phyloP scores from a whole-genome alignment of 2,797 vertebrate species.

The Cottoperca gobio region DNA sequence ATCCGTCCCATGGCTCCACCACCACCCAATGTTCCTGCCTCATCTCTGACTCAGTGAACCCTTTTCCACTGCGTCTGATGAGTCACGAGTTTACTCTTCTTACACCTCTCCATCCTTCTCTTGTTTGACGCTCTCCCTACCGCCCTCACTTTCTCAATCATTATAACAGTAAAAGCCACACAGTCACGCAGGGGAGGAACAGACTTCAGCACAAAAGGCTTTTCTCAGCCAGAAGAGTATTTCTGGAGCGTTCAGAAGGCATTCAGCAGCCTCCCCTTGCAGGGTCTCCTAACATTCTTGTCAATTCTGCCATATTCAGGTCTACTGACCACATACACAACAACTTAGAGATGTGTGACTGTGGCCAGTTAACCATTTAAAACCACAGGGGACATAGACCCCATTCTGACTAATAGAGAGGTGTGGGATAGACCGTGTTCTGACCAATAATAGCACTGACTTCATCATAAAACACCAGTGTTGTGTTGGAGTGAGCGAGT shows the following conservation, averaged over 20 bases:
- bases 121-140: conserved; percentile 31
- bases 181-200: conserved; percentile 40
- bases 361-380: conserved; percentile 13
- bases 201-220: conserved; percentile 32
- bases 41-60: conserved; percentile 78
- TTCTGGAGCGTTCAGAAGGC: conserved; percentile 44
- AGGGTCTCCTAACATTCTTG: conserved; percentile 14
- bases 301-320: conserved; percentile 11
- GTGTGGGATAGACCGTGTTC: not conserved
- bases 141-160: conserved; percentile 60
- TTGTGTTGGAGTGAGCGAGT: conserved; percentile 18
- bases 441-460: conserved; percentile 7
- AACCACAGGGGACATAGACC: not conserved
- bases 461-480: conserved; percentile 8
- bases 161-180: conserved; percentile 53
- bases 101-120: conserved; percentile 64
- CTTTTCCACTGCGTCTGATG: conserved; percentile 68
- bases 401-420: not conserved
- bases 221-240: conserved; percentile 50
- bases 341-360: conserved; percentile 1
- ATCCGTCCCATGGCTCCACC: conserved; percentile 60
- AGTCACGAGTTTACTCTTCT: conserved; percentile 77
- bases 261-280: conserved; percentile 28
- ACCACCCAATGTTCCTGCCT: conserved; percentile 58
- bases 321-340: conserved; percentile 12